phyloP scores from a whole-genome alignment of 2,113 vertebrate species.

The Catagonus wagneri region DNA sequence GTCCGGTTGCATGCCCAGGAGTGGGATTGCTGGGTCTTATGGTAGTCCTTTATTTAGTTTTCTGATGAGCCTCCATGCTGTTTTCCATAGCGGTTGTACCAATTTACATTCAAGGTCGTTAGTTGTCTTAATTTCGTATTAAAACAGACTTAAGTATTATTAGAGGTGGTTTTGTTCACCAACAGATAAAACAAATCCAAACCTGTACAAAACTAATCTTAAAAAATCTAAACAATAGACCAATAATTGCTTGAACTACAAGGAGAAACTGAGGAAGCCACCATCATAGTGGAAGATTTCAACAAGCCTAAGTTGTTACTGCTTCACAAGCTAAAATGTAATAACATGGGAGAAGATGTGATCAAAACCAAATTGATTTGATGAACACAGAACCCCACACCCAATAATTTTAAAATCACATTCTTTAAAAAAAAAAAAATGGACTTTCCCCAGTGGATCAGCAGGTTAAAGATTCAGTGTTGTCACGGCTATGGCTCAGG shows the following conservation, averaged over 20 bases:
- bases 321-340: not conserved
- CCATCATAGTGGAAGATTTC: not conserved
- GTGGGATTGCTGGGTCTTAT: too few relatives aligned
- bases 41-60: too few relatives aligned
- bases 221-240: constrained; percentile 6
- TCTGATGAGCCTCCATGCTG: too few relatives aligned
- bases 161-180: not conserved
- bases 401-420: not conserved
- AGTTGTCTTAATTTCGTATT: not conserved
- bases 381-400: not conserved
- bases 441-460: too few relatives aligned
- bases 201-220: not conserved
- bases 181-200: constrained; percentile 30
- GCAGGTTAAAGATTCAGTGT: too few relatives aligned
- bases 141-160: not conserved
- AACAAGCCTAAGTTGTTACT: not conserved
- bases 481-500: too few relatives aligned
- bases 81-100: too few relatives aligned
- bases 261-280: constrained; percentile 13
- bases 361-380: not conserved
- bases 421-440: too few relatives aligned
- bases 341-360: not conserved
- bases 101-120: not conserved
- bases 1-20: too few relatives aligned
- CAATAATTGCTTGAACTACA: not conserved